Conservation (phyloP, 2,797 vertebrate genomes). For the Podarcis siculus region DNA sequence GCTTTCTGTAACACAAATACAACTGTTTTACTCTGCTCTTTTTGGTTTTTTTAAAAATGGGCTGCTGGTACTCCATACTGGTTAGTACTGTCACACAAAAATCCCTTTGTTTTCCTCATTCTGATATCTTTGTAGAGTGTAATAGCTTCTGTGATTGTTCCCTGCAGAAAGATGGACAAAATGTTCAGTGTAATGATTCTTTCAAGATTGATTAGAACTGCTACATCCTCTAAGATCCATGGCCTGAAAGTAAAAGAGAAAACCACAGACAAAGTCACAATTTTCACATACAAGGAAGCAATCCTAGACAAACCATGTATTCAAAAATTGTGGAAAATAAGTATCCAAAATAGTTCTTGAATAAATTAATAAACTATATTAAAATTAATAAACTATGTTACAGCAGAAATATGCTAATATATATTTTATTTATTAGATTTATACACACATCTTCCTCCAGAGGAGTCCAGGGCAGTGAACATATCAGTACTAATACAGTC, state of each 20-base stretch:
- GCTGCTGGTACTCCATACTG: too few species aligned
- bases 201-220: background rate
- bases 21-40: background rate
- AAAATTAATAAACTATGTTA: conserved; percentile 69
- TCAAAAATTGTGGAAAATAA: conserved; percentile 63
- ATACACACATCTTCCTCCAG: too few species aligned
- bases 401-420: conserved; percentile 59
- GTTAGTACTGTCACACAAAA: too few species aligned
- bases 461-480: too few species aligned
- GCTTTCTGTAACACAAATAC: background rate
- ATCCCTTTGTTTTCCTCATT: background rate
- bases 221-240: conserved; percentile 7
- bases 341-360: conserved; percentile 66
- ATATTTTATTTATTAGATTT: too few species aligned
- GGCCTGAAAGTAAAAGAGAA: background rate
- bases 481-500: too few species aligned
- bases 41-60: too few species aligned
- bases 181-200: background rate
- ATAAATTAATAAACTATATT: conserved; percentile 61
- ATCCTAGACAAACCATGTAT: conserved; percentile 12
- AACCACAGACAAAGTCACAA: conserved; percentile 46
- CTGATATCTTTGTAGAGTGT: background rate
- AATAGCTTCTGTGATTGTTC: background rate
- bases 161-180: background rate
- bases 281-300: conserved; percentile 31